These are phyloP conservation scores for Panonychus citri DNA, from an alignment of 1,140 invertebrate genomes.

Conservation along the genomic window DNA sequence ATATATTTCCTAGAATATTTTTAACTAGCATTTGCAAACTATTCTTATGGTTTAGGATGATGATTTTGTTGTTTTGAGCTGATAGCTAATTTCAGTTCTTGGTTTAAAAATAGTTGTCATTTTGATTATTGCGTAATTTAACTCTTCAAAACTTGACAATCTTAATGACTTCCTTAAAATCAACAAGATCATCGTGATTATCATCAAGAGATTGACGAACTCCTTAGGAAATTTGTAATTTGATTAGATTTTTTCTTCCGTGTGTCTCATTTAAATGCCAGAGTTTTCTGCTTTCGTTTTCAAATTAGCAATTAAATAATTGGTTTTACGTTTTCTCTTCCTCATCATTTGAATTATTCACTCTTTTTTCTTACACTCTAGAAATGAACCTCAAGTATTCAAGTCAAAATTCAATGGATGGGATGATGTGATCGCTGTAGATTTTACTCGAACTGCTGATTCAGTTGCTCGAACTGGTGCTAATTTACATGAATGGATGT, in stretches of 20 bases:
- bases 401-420: conserved; percentile 91
- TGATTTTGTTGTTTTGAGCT: neutral
- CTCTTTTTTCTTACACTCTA: conserved; percentile 8
- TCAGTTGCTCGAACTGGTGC: conserved; percentile 87
- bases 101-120: neutral
- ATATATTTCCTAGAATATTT: too few species aligned
- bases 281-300: too few species aligned
- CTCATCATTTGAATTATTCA: neutral
- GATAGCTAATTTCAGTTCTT: neutral
- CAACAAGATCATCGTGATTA: too few species aligned
- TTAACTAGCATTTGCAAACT: too few species aligned
- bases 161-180: neutral
- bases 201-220: too few species aligned
- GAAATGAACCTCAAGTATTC: conserved; percentile 53
- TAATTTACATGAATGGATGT: conserved; percentile 78
- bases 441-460: conserved; percentile 93
- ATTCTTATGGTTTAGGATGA: too few species aligned
- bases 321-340: neutral
- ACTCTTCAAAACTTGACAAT: neutral
- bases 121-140: neutral
- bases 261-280: too few species aligned
- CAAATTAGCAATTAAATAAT: too few species aligned
- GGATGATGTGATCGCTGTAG: conserved; percentile 97
- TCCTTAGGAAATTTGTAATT: too few species aligned
- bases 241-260: too few species aligned